Base-by-base conservation (phyloP, 2,888 invertebrate species). In the Candidula unifasciata region DNA sequence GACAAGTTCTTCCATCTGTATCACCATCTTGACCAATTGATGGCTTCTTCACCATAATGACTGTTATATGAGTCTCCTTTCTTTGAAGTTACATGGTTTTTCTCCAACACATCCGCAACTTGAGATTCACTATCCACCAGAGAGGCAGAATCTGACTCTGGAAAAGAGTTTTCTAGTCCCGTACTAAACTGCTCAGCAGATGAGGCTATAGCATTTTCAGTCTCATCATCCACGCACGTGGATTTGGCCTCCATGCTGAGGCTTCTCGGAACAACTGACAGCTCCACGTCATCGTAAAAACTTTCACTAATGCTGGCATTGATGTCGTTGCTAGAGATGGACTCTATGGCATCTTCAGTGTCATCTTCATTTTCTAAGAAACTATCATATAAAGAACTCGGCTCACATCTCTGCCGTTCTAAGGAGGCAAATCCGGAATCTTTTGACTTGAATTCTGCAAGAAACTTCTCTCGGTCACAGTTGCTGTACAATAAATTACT, bases 351-450 rank as follows among this genome's bases (percentile, higher is more conserved):
- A 60, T 79, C 83, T 66, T 64, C 52, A 35, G 24, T 69, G 16
- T 54, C 64, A 54, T 78, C 78, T 30, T 71, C 69, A 35, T 27
- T 79, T 24, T 69, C 71, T 18, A 68, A 27, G 33, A 69, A 57
- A 27, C 68, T 66, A 35, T 69, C 83, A 44, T 66, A 74, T 73
- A 82, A 57, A 27, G 77, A 57, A 33, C 30, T 60, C 3, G 76
- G 44, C 10, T 76, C 82, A 68, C 73, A 44, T n/a, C 57, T 52
- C 13, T 83, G 83, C 21, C 84, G 80, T 52, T 84, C 84, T n/a
- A 84, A 64, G 10, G 84, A 84, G 35, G 84, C 84, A 80, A 84
- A 84, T 1, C 84, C 84, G 1, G 84, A 84, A 66, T 84, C 84
- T 57, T 84, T 80, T 6, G 83, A 84, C 64, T 73, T 52, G 16